These are phyloP conservation scores for Brienomyrus brachyistius DNA, from an alignment of 2,113 vertebrate species.

Conservation along the genomic window DNA sequence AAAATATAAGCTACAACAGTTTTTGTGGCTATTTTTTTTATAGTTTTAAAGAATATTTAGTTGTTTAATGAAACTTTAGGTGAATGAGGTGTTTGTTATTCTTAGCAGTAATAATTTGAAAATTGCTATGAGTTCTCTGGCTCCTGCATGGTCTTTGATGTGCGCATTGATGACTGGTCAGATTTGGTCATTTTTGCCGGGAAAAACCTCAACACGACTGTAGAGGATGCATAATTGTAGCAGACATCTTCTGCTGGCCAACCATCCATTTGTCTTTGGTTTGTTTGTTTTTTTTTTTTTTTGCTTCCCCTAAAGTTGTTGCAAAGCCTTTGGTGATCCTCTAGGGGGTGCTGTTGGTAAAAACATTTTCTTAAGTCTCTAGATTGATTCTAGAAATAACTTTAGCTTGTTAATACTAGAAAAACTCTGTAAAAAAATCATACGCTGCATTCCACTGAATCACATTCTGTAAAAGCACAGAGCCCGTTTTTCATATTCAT, in stretches of 20 bases:
- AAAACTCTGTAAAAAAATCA: neutral
- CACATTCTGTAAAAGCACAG: neutral
- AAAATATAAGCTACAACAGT: neutral
- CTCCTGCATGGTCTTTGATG: neutral
- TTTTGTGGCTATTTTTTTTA: neutral
- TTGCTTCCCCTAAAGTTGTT: neutral
- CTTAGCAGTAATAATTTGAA: neutral
- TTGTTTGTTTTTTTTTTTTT: too few relatives aligned
- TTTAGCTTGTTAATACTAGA: neutral
- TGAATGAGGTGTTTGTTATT: neutral
- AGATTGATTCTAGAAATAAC: neutral
- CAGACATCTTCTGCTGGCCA: neutral
- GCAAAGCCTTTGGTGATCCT: neutral
- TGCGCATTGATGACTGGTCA: neutral
- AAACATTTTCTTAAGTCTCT: neutral
- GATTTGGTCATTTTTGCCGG: neutral
- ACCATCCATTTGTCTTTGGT: neutral
- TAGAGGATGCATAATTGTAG: neutral
- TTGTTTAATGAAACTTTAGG: neutral
- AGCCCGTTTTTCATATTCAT: neutral
- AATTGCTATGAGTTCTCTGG: neutral
- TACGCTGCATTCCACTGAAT: neutral
- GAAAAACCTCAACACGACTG: neutral
- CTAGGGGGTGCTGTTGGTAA: neutral
- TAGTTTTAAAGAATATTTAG: neutral